Evolutionary conservation across 2,113 vertebrate species (phyloP).

Genomic region (Toxostoma redivivum): DNA sequence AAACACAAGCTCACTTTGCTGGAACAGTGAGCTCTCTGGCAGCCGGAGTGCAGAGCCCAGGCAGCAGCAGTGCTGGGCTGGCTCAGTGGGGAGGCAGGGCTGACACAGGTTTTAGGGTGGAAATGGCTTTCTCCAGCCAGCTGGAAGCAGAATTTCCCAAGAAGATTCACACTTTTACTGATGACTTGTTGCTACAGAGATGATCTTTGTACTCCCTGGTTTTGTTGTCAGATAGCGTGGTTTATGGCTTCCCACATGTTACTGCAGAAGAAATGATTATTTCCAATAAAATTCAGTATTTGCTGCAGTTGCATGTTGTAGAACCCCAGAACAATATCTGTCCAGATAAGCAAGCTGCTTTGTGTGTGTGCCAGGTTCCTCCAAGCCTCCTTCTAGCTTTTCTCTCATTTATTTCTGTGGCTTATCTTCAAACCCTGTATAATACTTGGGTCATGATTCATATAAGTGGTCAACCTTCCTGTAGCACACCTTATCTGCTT

Average conservation of each 20-base stretch:
- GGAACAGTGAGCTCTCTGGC: background rate
- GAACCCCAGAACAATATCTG: background rate
- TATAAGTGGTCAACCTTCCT: background rate
- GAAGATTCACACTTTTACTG: background rate
- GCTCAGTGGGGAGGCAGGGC: background rate
- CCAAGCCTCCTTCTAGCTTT: background rate
- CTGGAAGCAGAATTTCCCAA: background rate
- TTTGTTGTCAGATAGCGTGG: background rate
- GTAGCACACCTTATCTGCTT: background rate
- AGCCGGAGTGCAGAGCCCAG: accelerated
- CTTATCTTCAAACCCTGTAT: background rate
- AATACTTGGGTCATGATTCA: background rate
- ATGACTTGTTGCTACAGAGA: background rate
- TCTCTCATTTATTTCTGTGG: background rate
- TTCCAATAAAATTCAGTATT: background rate
- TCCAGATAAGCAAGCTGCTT: background rate
- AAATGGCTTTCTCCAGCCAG: background rate
- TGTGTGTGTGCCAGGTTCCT: background rate
- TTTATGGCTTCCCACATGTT: background rate
- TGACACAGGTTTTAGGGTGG: background rate
- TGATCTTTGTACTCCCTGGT: background rate
- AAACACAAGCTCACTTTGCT: background rate
- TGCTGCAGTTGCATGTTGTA: background rate
- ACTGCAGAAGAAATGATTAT: background rate
- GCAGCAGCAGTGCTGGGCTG: background rate